Evolutionary conservation across 64 coral and sea anemone species (phyloP).

Genomic region (Montipora efflorescens): DNA sequence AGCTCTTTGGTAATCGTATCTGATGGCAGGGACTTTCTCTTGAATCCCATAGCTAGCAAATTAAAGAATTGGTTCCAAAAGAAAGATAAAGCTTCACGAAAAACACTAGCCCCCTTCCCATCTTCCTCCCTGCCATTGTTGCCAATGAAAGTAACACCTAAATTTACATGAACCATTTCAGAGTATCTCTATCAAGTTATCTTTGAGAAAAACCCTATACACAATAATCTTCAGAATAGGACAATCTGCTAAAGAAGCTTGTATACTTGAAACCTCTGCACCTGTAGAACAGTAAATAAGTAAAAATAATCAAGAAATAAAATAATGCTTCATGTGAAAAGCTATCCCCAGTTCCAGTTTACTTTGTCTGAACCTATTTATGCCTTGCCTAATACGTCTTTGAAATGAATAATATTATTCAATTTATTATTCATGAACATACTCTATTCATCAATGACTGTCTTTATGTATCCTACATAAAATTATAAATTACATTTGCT

Average conservation of each 20-base stretch:
- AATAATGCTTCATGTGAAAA: no score
- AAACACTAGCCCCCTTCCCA: background rate
- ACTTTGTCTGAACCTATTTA: no score
- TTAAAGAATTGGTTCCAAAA: conserved; percentile 24
- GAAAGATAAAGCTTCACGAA: conserved; percentile 13
- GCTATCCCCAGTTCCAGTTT: no score
- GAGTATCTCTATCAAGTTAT: background rate
- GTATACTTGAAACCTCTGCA: background rate
- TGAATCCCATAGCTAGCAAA: conserved; percentile 62
- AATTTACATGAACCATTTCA: conserved; percentile 17
- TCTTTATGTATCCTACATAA: no score
- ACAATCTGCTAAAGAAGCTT: background rate
- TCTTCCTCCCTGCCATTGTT: conserved; percentile 3
- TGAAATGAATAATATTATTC: no score
- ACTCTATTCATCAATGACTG: no score
- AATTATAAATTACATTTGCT: no score
- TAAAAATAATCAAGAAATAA: no score
- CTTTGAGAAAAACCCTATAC: background rate
- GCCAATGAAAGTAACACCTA: conserved; percentile 1
- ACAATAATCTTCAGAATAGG: background rate
- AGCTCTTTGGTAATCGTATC: conserved; percentile 73
- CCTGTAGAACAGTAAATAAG: background rate
- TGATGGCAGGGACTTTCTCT: conserved; percentile 78
- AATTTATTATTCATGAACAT: no score
- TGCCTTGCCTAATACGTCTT: no score